Evolutionary conservation across 2,888 invertebrate genomes (phyloP).

Genomic region (Acanthosepion pharaonis): DNA sequence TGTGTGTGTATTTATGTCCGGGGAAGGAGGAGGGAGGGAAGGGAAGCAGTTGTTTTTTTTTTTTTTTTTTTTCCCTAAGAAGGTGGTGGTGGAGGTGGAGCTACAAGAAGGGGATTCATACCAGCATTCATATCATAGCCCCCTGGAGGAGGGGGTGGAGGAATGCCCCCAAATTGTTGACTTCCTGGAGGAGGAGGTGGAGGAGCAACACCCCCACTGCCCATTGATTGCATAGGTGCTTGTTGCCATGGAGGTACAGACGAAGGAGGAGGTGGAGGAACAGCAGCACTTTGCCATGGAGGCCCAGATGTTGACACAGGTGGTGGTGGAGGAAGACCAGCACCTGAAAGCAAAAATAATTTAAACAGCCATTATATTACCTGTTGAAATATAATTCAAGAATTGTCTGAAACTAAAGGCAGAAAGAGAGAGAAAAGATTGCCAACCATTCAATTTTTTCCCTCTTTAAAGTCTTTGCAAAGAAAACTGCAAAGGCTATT

Average conservation of each 20-base stretch:
- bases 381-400: too few species aligned
- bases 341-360: not conserved
- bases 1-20: not conserved
- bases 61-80: constrained; percentile 46
- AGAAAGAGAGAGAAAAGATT: too few species aligned
- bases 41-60: not conserved
- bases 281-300: constrained; percentile 47
- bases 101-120: constrained; percentile 61
- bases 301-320: constrained; percentile 39
- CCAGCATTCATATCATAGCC: constrained; percentile 60
- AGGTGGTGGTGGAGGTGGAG: constrained; percentile 65
- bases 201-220: constrained; percentile 63
- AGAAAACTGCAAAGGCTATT: too few species aligned
- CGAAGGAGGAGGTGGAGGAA: constrained; percentile 51
- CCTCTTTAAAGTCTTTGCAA: too few species aligned
- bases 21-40: not conserved
- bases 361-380: too few species aligned
- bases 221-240: constrained; percentile 55
- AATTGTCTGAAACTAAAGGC: too few species aligned
- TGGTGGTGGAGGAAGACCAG: not conserved
- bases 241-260: constrained; percentile 71
- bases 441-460: too few species aligned
- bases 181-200: constrained; percentile 69
- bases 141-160: constrained; percentile 71
- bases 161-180: constrained; percentile 63